Evolutionary conservation across 1,140 invertebrate genomes (phyloP).

Genomic region (Formica selysi): DNA sequence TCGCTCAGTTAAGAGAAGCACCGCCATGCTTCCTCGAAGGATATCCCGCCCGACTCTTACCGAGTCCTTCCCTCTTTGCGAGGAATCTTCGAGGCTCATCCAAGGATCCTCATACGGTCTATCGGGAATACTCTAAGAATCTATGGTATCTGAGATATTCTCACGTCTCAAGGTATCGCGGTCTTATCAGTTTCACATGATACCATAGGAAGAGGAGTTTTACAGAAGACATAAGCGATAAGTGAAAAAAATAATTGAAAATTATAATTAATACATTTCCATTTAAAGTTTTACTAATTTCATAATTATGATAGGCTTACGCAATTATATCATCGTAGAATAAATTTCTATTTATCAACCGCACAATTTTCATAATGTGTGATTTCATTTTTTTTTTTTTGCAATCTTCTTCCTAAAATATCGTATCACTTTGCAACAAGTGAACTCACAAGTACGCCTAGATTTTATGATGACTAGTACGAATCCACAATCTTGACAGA

Average conservation of each 20-base stretch:
- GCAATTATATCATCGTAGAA: not conserved
- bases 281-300: not conserved
- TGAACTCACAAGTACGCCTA: not conserved
- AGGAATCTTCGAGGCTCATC: conserved; percentile 70
- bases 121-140: conserved; percentile 70
- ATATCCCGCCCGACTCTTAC: conserved; percentile 35
- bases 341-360: not conserved
- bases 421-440: too few relatives aligned
- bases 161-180: conserved; percentile 64
- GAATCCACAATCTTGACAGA: conserved; percentile 41
- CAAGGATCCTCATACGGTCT: conserved; percentile 61
- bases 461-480: conserved; percentile 28
- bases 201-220: conserved; percentile 8
- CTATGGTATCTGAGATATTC: conserved; percentile 71
- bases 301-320: not conserved
- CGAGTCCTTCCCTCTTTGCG: conserved; percentile 37
- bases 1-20: conserved; percentile 59
- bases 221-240: not conserved
- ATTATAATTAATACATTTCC: not conserved
- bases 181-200: conserved; percentile 70
- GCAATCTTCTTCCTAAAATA: not conserved
- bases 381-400: not conserved
- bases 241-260: not conserved
- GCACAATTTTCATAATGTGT: not conserved
- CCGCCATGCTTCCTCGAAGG: conserved; percentile 21